Percentiles rank a stretch among this genome's conserved stretches.
These are phyloP conservation scores for Dissostichus mawsoni DNA, from an alignment of 2,113 vertebrate species.

Conservation along the genomic window DNA sequence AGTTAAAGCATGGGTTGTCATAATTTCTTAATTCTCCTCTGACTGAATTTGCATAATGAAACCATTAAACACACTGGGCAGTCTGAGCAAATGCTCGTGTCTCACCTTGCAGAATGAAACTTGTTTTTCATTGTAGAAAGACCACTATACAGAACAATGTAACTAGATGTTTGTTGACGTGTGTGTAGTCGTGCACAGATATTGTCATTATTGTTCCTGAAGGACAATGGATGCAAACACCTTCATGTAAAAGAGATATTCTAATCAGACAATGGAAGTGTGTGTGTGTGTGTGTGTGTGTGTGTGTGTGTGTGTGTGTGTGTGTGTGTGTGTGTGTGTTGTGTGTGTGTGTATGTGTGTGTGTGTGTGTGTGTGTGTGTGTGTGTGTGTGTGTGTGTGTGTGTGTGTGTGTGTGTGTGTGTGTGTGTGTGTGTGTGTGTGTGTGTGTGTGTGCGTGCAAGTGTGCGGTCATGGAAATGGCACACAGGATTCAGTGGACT, in stretches of 20 bases:
- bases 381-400: too few species aligned
- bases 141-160: slow-evolving; percentile 34
- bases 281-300: not conserved
- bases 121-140: slow-evolving; percentile 39
- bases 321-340: too few species aligned
- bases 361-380: too few species aligned
- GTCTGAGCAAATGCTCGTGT: slow-evolving; percentile 6
- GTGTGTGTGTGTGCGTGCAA: not conserved
- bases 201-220: slow-evolving; percentile 47
- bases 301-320: not conserved
- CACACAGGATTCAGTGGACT: slow-evolving; percentile 29
- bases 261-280: slow-evolving; percentile 14
- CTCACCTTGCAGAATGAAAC: slow-evolving; percentile 42
- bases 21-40: not conserved
- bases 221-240: slow-evolving; percentile 22
- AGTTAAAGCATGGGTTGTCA: slow-evolving; percentile 2
- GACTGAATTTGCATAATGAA: slow-evolving; percentile 32
- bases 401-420: too few species aligned
- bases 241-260: slow-evolving; percentile 52
- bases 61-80: not conserved
- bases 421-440: not conserved
- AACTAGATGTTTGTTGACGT: slow-evolving; percentile 15
- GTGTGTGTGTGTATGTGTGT: too few species aligned
- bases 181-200: slow-evolving; percentile 27
- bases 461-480: not conserved